These are phyloP conservation scores for Thunnus thynnus DNA, from an alignment of 2,113 vertebrate species.

Conservation along the genomic window DNA sequence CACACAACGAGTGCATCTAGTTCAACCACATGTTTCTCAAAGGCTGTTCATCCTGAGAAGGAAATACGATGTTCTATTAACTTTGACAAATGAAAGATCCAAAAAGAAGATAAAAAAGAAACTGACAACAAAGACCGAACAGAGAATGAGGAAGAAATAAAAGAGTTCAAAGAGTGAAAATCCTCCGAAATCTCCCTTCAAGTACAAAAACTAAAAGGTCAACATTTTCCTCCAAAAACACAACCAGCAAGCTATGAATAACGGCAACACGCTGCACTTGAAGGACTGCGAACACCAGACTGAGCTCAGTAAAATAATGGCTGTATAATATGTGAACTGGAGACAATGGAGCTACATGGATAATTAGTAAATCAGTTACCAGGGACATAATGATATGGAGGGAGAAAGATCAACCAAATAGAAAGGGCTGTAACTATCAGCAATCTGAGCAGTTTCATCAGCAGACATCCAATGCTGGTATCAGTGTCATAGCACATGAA, in stretches of 20 bases:
- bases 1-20: neutral
- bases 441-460: conserved; percentile 29
- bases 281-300: neutral
- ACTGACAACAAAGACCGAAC: too few relatives aligned
- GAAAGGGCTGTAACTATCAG: conserved; percentile 35
- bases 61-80: too few relatives aligned
- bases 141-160: too few relatives aligned
- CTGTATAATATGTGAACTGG: neutral
- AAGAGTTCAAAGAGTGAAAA: too few relatives aligned
- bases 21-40: neutral
- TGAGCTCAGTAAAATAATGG: neutral
- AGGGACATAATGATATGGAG: conserved; percentile 2
- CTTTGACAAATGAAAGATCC: too few relatives aligned
- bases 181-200: too few relatives aligned
- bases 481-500: neutral
- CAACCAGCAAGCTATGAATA: neutral
- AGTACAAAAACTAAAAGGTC: too few relatives aligned
- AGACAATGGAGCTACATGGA: conserved; percentile 4
- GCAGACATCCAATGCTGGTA: conserved; percentile 19
- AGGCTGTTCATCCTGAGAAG: too few relatives aligned
- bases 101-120: too few relatives aligned
- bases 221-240: neutral
- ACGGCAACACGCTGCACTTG: neutral
- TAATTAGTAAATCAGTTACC: conserved; percentile 34
- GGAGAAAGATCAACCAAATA: conserved; percentile 17